Conservation (phyloP, 2,888 invertebrate genomes). For the Himalopsyche kuldschensis region DNA sequence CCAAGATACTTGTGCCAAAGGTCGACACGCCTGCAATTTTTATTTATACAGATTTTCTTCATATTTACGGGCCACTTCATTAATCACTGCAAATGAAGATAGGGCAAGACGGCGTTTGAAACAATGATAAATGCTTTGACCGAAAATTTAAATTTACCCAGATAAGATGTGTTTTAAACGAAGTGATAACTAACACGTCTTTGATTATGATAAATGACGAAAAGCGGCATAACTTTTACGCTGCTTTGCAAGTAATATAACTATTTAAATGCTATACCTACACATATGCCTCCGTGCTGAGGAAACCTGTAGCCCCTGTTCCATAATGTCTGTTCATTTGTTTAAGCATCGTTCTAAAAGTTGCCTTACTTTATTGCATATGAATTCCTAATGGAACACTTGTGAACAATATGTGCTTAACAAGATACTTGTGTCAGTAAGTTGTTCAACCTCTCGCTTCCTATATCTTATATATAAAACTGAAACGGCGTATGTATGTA, state of each 20-base stretch:
- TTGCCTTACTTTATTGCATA: too few species aligned
- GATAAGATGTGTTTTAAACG: constrained; percentile 29
- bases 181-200: constrained; percentile 37
- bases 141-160: constrained; percentile 34
- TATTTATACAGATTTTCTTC: constrained; percentile 8
- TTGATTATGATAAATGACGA: constrained; percentile 37
- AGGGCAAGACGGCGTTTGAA: constrained; percentile 15
- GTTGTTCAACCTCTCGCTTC: too few species aligned
- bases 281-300: neutral
- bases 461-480: too few species aligned
- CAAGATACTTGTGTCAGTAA: too few species aligned
- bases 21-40: neutral
- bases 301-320: neutral
- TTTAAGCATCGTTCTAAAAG: too few species aligned
- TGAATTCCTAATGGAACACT: too few species aligned
- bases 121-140: constrained; percentile 37
- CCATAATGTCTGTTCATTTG: too few species aligned
- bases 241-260: neutral
- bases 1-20: neutral
- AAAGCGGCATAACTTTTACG: neutral
- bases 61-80: constrained; percentile 21
- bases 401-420: too few species aligned
- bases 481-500: too few species aligned
- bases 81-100: constrained; percentile 33
- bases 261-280: neutral